Evolutionary conservation across 2,113 vertebrate genomes (phyloP), one percentile per base, ranked within the genome.

Genomic region (Ameiurus melas): DNA sequence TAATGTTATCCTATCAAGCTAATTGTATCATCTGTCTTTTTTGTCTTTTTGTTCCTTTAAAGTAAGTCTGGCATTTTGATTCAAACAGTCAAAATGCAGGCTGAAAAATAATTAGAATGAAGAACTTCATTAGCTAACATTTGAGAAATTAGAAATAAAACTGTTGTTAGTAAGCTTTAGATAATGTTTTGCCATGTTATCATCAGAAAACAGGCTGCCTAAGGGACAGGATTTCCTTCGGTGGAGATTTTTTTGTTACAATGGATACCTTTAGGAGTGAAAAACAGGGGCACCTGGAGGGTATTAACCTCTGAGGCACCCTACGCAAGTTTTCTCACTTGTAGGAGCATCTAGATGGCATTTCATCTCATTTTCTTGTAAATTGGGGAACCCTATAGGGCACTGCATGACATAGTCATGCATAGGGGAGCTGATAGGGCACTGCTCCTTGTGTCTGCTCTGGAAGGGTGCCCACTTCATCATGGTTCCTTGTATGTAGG

Each of bases 21-120:
- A 70, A 75, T 62, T 51, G 27, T 7, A 55, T 71, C 75, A 85
- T 89, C 22, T 39, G 27, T 62, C 66, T 27, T 82, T 85, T 68
- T 68, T 16, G 12, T 7, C 22, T 68, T 22, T 39, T 70, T 25
- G 20, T 77, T 77, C 12, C 22, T 77, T 47, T 13, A 47, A 77
- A 77, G 22, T 47, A 47, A 77, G 4, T 47, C 39, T 22, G 70
- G 70, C 39, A 73, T 73, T 73, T 39, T 1, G 17, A 39, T 39
- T 73, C 33, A 70, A 70, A 33, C 14, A 5, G 1, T 33, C 17
- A 16, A 70, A 68, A 68, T 68, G 27, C 12, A 64, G 25, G 10
- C 25, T 14, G n/a, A 68, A n/a, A 68, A 13, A 68, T 68, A 68
- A 64, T 12, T 2, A 27, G 3, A 22, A 64, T 25, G 30, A 68